Evolutionary conservation across 2,888 invertebrate species (phyloP), one percentile per base, ranked within the genome.

Genomic region (Monopis laevigella): DNA sequence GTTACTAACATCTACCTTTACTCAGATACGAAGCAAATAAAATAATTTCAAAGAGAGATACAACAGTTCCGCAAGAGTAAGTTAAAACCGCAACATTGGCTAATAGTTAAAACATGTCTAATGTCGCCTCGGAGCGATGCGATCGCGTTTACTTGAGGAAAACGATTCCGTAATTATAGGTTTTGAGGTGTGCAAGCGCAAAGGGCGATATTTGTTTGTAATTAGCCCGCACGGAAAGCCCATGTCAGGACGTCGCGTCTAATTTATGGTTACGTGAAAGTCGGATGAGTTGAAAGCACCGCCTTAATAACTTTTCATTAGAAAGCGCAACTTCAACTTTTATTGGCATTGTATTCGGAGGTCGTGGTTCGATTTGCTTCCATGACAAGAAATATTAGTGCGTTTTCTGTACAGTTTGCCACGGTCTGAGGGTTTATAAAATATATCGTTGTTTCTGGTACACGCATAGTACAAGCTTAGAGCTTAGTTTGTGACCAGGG

Each of bases 161-260:
- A 29, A 29, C 29, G 32, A 17, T 16, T 16, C 14, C 32, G 17
- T 64, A 68, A 67, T 69, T 64, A 57, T 55, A 46, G 58, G 58
- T 57, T 54, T 51, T 43, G 48, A 29, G 47, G 53, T 50, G 40
- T 51, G 57, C 54, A 56, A 58, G 63, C 59, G 61, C 59, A 58
- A 65, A 63, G 66, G 66, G 64, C 58, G 62, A 65, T 69, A 68
- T 71, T 71, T 70, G 71, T 62, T 60, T 56, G 67, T 66, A 68
- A 70, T 69, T 70, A 67, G 56, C 65, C 58, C 62, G 63, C 59
- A 63, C 61, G 62, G 65, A 59, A 63, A 65, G 58, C 55, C 59
- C 55, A 51, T 58, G 61, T 59, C 61, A 56, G 60, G 53, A 53
- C 59, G 56, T 56, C 56, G 50, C 53, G 44, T 43, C 58, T 71